Percentiles rank a stretch among this genome's conserved stretches.
phyloP scores from a whole-genome alignment of 2,113 vertebrate species.

The Saccopteryx leptura region DNA sequence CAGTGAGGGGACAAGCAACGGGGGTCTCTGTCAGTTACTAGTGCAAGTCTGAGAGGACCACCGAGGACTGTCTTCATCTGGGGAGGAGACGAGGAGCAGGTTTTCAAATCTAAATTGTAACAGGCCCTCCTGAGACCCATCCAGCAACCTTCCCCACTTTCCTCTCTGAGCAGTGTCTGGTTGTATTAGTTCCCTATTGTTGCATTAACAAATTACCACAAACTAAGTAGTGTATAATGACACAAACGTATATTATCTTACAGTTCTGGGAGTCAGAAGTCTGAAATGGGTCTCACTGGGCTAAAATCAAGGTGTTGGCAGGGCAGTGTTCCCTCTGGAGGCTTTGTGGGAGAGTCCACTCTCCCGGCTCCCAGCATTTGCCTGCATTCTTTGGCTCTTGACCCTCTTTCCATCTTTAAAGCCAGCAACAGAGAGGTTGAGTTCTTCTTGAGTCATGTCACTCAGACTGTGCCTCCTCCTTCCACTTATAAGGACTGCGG shows the following conservation, averaged over 20 bases:
- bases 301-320: background rate
- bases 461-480: background rate
- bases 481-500: background rate
- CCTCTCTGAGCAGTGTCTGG: background rate
- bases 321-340: background rate
- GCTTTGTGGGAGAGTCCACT: background rate
- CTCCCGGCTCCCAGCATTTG: background rate
- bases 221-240: background rate
- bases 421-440: background rate
- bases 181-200: background rate
- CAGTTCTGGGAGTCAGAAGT: background rate
- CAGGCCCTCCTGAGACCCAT: background rate
- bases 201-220: background rate
- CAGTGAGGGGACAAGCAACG: accelerated
- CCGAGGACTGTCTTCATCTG: background rate
- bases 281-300: background rate
- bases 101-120: background rate
- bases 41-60: background rate
- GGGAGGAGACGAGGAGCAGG: background rate
- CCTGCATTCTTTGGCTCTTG: background rate
- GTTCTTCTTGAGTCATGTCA: background rate
- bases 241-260: background rate
- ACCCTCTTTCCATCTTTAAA: background rate
- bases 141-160: too few relatives aligned
- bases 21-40: background rate